Evolutionary conservation across 2,888 invertebrate genomes (phyloP), one percentile per base, ranked within the genome.

Genomic region (Andrena flavipes): DNA sequence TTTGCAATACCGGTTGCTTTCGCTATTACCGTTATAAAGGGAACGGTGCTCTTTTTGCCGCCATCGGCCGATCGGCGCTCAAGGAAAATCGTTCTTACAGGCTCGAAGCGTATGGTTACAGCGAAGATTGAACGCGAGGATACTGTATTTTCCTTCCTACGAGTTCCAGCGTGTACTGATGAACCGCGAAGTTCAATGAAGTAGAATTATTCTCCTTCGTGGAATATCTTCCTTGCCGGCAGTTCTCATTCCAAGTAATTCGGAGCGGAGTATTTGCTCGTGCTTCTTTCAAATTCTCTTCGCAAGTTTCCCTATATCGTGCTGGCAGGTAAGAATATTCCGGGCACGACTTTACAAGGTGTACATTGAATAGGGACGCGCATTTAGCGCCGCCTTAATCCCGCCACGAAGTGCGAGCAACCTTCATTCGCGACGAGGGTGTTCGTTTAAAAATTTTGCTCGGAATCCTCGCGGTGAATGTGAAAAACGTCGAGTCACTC

Each of bases 81-180:
- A 48, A 65, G 65, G 65, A 72, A 62, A 77, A 81, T 67, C 35
- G 67, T 76, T 76, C 80, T 70, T 70, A 16, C 49, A 8, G 1
- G 13, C n/a, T 33, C 77, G 35, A 59, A 68, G 35, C 30, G 60
- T 20, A 8, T 42, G 23, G 48, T 8, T 16, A 42, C 13, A 2
- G 29, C 13, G 59, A 54, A 30, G 56, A 69, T 60, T 35, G 56
- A 35, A 35, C 48, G 54, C 70, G 67, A 78, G 77, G 67, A 29
- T 67, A 16, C 48, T 51, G 16, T 67, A 54, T 54, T 75, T 62
- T 78, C 23, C 0, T 0, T 10, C 33, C 6, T 49, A 4, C 79
- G 69, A 79, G 78, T 78, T 78, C 68, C 64, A 56, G 76, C 74
- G 54, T 54, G 30, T 7, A 10, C 7, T 30, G 26, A 16, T 33